Conservation (phyloP, 2,113 vertebrate species). For the Ceyx melanurus region DNA sequence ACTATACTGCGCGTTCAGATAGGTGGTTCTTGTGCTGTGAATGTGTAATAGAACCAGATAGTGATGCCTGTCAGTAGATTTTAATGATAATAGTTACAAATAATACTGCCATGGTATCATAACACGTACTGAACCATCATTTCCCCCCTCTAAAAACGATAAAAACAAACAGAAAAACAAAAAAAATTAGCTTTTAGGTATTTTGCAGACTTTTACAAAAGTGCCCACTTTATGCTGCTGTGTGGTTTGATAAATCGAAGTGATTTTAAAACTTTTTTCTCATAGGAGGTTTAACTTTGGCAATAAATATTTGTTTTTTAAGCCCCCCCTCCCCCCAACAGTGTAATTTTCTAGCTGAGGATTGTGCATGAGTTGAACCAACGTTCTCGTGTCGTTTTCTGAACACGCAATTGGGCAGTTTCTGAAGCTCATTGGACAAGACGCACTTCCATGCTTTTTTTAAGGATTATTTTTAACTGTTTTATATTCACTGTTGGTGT, state of each 20-base stretch:
- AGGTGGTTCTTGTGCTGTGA: conserved; percentile 76
- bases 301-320: conserved; percentile 81
- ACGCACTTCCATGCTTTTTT: conserved; percentile 78
- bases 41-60: conserved; percentile 66
- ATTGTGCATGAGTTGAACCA: conserved; percentile 74
- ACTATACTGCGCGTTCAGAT: conserved; percentile 75
- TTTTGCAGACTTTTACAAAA: conserved; percentile 81
- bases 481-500: conserved; percentile 78
- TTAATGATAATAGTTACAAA: conserved; percentile 50
- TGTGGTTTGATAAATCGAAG: conserved; percentile 80
- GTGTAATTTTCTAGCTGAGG: conserved; percentile 78
- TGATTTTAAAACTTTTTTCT: conserved; percentile 83
- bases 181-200: conserved; percentile 77
- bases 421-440: conserved; percentile 70
- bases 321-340: conserved; percentile 22
- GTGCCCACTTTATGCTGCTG: conserved; percentile 85
- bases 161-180: conserved; percentile 2
- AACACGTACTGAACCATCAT: conserved; percentile 68
- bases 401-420: conserved; percentile 72
- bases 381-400: conserved; percentile 71
- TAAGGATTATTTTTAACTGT: conserved; percentile 78
- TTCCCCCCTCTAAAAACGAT: conserved; percentile 55
- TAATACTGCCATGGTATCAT: conserved; percentile 71
- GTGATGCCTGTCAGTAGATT: conserved; percentile 55
- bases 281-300: conserved; percentile 79